These are phyloP conservation scores for Daubentonia madagascariensis DNA, from an alignment of 2,113 vertebrate species.

Conservation along the genomic window DNA sequence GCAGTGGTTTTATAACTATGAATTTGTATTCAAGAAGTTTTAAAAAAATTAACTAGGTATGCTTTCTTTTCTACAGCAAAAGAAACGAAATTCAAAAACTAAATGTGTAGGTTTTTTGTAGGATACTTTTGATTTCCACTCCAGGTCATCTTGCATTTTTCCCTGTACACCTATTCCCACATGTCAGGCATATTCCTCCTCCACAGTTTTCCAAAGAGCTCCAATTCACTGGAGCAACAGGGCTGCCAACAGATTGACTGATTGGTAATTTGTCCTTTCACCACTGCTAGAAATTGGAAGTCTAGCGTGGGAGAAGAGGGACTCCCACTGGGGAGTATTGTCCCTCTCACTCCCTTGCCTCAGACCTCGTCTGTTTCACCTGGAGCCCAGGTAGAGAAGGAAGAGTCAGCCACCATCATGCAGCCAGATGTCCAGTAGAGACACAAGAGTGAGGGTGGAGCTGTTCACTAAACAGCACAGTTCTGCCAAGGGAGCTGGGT, in stretches of 20 bases:
- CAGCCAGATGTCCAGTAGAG: background rate
- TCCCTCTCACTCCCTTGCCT: background rate
- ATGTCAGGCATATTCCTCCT: background rate
- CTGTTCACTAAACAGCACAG: too few relatives aligned
- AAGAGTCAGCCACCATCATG: background rate
- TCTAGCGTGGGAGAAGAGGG: background rate
- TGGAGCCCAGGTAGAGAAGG: background rate
- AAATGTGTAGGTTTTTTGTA: background rate
- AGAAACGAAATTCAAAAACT: background rate
- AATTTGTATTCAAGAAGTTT: background rate
- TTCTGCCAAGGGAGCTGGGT: background rate
- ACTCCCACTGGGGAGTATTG: accelerated
- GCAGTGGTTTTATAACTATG: background rate
- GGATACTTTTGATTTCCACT: background rate
- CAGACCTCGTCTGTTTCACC: background rate
- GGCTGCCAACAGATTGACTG: too few relatives aligned
- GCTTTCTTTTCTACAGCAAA: background rate
- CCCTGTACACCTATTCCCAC: background rate
- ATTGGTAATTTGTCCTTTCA: background rate
- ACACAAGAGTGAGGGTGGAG: background rate
- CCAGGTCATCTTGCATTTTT: background rate
- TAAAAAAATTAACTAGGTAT: background rate
- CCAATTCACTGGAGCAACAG: background rate
- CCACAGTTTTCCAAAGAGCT: background rate
- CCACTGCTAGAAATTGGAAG: background rate